Conservation (phyloP, 2,113 vertebrate species). For the Engystomops pustulosus region DNA sequence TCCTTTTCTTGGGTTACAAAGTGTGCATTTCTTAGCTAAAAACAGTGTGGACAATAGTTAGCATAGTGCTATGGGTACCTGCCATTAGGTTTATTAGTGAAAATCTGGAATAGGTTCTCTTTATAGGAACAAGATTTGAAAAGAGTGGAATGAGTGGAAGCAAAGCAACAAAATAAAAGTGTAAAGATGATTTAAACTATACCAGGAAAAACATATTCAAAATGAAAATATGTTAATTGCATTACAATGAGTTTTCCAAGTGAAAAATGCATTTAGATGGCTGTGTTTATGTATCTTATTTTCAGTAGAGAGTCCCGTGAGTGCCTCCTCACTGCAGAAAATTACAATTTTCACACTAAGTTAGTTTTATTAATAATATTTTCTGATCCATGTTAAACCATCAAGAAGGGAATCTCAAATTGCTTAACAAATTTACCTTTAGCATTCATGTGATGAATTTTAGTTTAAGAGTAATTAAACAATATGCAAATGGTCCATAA, state of each 20-base stretch:
- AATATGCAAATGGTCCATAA: constrained; percentile 64
- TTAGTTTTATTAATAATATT: constrained; percentile 78
- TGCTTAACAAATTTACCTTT: constrained; percentile 76
- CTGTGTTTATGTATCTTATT: constrained; percentile 61
- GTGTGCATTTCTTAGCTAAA: too few relatives aligned
- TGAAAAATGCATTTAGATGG: constrained; percentile 62
- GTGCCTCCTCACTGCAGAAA: constrained; percentile 78
- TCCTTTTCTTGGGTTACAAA: too few relatives aligned
- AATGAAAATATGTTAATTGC: constrained; percentile 68
- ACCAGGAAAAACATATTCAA: constrained; percentile 62
- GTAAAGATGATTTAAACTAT: too few relatives aligned
- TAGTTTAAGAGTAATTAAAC: constrained; percentile 74
- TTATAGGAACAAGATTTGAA: too few relatives aligned
- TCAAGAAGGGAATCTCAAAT: constrained; percentile 70
- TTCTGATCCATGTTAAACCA: constrained; percentile 76
- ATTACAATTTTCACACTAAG: constrained; percentile 84
- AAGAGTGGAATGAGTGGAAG: too few relatives aligned
- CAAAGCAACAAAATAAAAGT: too few relatives aligned
- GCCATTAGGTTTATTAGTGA: too few relatives aligned
- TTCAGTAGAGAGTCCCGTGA: constrained; percentile 52
- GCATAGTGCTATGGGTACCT: too few relatives aligned
- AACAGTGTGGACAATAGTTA: too few relatives aligned
- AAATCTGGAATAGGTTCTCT: too few relatives aligned
- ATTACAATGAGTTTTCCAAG: constrained; percentile 53
- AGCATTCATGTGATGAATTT: constrained; percentile 64